Evolutionary conservation across 2,797 vertebrate genomes (phyloP).

Genomic region (Mastacembelus armatus): DNA sequence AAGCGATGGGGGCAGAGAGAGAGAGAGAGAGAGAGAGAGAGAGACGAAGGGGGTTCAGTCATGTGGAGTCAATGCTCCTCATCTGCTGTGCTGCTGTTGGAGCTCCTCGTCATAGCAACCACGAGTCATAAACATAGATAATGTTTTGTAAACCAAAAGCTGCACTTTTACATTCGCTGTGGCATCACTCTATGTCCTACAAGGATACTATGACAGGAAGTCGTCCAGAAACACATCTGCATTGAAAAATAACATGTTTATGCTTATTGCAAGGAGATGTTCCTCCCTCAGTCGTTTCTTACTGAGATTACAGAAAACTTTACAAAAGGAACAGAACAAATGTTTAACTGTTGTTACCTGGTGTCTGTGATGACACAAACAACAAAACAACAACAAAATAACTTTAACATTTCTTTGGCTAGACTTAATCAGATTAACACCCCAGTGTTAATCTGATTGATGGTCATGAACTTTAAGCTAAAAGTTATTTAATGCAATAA

Average conservation of each 20-base stretch:
- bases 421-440: no score
- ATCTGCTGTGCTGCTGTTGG: slow-evolving; percentile 71
- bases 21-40: no score
- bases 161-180: slow-evolving; percentile 28
- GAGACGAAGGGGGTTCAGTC: slow-evolving; percentile 48
- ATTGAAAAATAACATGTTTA: slow-evolving; percentile 8
- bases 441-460: no score
- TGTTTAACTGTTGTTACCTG: background rate
- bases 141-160: slow-evolving; percentile 41
- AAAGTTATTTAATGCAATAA: background rate
- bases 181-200: slow-evolving; percentile 29
- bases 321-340: slow-evolving; percentile 4
- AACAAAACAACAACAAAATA: no score
- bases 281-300: background rate
- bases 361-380: background rate
- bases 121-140: slow-evolving; percentile 70
- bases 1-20: slow-evolving; percentile 14
- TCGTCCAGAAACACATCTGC: slow-evolving; percentile 2
- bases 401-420: no score
- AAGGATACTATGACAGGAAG: slow-evolving; percentile 11
- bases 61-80: slow-evolving; percentile 70
- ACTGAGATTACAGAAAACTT: slow-evolving; percentile 7
- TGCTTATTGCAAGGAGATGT: background rate
- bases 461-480: background rate
- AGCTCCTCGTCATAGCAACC: slow-evolving; percentile 71